These are phyloP conservation scores for Ligdia adustata DNA, from an alignment of 2,888 invertebrate species.

Conservation along the genomic window DNA sequence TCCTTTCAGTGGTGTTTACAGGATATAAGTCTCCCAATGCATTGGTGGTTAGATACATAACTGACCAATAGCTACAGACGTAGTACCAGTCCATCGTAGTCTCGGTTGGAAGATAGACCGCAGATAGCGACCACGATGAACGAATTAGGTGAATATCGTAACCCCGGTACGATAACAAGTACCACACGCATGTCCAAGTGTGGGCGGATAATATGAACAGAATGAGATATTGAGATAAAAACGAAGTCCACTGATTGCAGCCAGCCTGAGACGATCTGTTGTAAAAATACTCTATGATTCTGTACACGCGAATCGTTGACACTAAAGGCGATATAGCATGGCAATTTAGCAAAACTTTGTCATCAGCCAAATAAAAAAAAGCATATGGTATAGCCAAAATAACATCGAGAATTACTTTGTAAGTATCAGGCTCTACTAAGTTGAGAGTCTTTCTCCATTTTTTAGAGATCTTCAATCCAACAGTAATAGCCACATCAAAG, in stretches of 20 bases:
- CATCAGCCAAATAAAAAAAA: conserved; percentile 58
- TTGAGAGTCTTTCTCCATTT: conserved; percentile 77
- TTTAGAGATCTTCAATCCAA: conserved; percentile 69
- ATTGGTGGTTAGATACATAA: conserved; percentile 75
- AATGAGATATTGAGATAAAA: conserved; percentile 74
- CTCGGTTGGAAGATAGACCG: conserved; percentile 66
- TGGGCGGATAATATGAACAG: conserved; percentile 73
- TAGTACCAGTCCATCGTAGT: conserved; percentile 71
- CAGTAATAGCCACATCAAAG: conserved; percentile 62
- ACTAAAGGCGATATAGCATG: conserved; percentile 66
- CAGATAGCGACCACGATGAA: conserved; percentile 67
- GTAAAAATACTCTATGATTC: conserved; percentile 71
- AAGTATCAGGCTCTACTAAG: conserved; percentile 68
- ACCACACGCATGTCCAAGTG: conserved; percentile 77
- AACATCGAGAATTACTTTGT: conserved; percentile 60
- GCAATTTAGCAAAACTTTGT: conserved; percentile 49
- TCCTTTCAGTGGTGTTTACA: conserved; percentile 67
- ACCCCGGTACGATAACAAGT: conserved; percentile 64
- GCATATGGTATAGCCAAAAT: conserved; percentile 67
- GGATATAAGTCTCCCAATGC: conserved; percentile 76
- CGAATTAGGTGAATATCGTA: conserved; percentile 63
- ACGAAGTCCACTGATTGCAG: conserved; percentile 77
- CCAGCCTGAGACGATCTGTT: conserved; percentile 73
- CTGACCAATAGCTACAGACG: conserved; percentile 75
- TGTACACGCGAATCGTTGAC: conserved; percentile 67